Conservation (phyloP, 2,797 vertebrate genomes). For the Danio albolineatus region DNA sequence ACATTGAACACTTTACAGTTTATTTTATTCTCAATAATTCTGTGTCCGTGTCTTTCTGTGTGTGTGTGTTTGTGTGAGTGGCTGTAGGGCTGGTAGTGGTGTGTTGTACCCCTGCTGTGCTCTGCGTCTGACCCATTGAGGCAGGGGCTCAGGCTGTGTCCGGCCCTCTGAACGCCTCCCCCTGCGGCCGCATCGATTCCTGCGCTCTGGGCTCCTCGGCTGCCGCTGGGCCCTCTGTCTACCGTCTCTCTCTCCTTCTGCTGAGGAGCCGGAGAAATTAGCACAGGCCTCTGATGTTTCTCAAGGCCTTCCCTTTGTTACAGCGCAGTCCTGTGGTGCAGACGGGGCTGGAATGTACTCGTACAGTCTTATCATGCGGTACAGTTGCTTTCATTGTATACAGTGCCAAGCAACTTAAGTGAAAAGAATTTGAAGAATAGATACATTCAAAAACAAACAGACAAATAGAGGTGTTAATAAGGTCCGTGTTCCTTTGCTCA, state of each 20-base stretch:
- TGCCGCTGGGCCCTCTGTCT: constrained; percentile 87
- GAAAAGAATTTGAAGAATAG: not conserved
- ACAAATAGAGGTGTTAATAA: not conserved
- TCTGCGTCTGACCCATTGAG: constrained; percentile 73
- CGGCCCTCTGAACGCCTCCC: constrained; percentile 82
- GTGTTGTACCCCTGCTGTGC: constrained; percentile 38
- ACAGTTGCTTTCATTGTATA: not conserved
- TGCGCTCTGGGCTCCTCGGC: constrained; percentile 85
- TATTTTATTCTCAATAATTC: constrained; percentile 10
- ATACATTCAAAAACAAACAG: not conserved
- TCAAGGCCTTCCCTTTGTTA: constrained; percentile 34
- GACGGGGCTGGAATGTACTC: constrained; percentile 33
- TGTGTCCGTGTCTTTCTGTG: too few species aligned
- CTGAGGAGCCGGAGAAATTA: constrained; percentile 77
- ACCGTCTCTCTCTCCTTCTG: constrained; percentile 40
- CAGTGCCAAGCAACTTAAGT: not conserved
- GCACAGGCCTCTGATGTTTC: constrained; percentile 59
- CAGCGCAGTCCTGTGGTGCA: constrained; percentile 13
- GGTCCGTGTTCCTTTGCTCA: too few species aligned
- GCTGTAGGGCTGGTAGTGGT: constrained; percentile 62
- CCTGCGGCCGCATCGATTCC: constrained; percentile 87
- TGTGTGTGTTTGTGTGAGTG: constrained; percentile 54
- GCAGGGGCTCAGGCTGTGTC: constrained; percentile 76
- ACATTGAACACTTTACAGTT: not conserved
- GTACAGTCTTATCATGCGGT: constrained; percentile 18